These are phyloP conservation scores for Lates japonicus DNA, from an alignment of 2,797 vertebrate genomes.

Conservation along the genomic window DNA sequence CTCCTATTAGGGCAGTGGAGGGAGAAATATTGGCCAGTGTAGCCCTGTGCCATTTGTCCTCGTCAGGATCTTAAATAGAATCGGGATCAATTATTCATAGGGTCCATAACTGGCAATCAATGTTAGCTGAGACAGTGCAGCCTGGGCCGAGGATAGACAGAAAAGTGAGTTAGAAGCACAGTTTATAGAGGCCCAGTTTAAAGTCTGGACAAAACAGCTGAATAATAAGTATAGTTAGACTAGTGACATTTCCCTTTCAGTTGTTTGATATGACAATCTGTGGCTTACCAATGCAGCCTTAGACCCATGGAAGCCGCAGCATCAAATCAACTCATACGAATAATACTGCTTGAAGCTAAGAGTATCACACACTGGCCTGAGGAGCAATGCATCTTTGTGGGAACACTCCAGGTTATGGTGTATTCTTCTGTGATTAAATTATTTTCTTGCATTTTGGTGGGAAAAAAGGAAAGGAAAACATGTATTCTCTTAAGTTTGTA, in stretches of 20 bases:
- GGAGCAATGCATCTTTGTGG: not conserved
- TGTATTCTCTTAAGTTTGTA: not conserved
- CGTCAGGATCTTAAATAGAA: conserved; percentile 85
- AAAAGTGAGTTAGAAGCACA: conserved; percentile 58
- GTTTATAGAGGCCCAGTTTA: conserved; percentile 50
- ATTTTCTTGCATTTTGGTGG: not conserved
- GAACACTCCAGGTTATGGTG: not conserved
- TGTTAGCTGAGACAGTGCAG: conserved; percentile 77
- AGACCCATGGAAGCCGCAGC: conserved; percentile 5
- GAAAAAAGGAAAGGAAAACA: not conserved
- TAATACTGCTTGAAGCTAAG: not conserved
- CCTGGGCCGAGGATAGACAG: conserved; percentile 32
- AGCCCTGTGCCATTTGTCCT: conserved; percentile 80
- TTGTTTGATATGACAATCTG: conserved; percentile 51
- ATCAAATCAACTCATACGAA: conserved; percentile 29
- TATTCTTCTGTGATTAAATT: not conserved
- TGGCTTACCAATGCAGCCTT: conserved; percentile 22
- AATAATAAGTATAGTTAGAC: conserved; percentile 61
- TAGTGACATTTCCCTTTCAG: conserved; percentile 53
- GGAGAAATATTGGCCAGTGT: conserved; percentile 79
- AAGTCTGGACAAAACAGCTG: conserved; percentile 62
- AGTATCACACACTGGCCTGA: not conserved
- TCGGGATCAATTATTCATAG: conserved; percentile 83
- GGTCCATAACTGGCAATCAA: conserved; percentile 82
- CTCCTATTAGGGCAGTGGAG: conserved; percentile 76